Evolutionary conservation across 2,888 invertebrate species (phyloP).

Genomic region (Malthinus flaveolus): DNA sequence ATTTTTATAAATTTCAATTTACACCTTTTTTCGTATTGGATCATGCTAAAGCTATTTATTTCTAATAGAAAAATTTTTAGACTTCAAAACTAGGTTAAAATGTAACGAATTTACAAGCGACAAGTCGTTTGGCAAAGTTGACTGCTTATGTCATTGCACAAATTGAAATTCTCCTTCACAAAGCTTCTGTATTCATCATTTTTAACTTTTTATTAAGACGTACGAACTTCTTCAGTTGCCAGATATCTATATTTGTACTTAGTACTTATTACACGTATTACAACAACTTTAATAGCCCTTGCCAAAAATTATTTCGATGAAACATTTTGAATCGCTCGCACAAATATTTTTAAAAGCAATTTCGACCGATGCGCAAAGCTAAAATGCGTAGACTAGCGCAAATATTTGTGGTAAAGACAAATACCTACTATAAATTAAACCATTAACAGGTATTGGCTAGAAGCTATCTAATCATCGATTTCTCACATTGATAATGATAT

Average conservation of each 20-base stretch:
- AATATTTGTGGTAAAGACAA: too few species aligned
- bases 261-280: constrained; percentile 9
- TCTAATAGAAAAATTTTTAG: constrained; percentile 9
- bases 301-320: constrained; percentile 4
- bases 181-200: constrained; percentile 23
- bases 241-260: constrained; percentile 23
- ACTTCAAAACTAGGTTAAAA: constrained; percentile 28
- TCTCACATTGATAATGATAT: constrained; percentile 6
- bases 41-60: too few species aligned
- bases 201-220: constrained; percentile 21
- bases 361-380: too few species aligned
- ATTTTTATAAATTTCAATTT: constrained; percentile 2
- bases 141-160: constrained; percentile 26
- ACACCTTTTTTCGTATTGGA: too few species aligned
- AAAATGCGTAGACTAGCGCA: too few species aligned
- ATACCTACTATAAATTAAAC: too few species aligned
- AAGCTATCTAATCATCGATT: neutral
- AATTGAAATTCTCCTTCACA: constrained; percentile 26
- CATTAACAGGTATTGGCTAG: too few species aligned
- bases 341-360: too few species aligned
- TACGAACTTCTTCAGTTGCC: constrained; percentile 22
- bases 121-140: constrained; percentile 26
- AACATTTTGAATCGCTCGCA: too few species aligned
- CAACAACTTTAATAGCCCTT: neutral
- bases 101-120: constrained; percentile 25